These are phyloP conservation scores for Borostomias antarcticus DNA, from an alignment of 2,797 vertebrate genomes.

Conservation along the genomic window DNA sequence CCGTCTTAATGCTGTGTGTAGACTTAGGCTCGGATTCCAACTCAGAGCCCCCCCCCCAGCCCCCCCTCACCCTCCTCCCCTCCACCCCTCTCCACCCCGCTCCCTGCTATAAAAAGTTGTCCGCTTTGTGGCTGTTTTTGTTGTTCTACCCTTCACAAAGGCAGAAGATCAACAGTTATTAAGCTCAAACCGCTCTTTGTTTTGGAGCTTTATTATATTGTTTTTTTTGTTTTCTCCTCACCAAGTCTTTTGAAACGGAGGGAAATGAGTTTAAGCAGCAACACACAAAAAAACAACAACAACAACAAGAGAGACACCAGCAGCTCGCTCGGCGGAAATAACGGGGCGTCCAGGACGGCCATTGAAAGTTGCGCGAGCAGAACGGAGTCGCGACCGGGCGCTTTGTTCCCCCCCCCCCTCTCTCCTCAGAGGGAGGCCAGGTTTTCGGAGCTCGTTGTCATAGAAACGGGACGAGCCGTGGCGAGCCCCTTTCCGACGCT, in stretches of 20 bases:
- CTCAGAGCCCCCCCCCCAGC: conserved; percentile 2
- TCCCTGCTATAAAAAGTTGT: not conserved
- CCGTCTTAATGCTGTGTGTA: conserved; percentile 38
- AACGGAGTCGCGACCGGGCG: conserved; percentile 62
- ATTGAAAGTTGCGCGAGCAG: conserved; percentile 60
- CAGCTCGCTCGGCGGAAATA: conserved; percentile 73
- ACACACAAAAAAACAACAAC: conserved; percentile 54
- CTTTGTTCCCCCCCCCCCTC: conserved; percentile 45
- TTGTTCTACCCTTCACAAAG: conserved; percentile 27
- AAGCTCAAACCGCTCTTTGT: conserved; percentile 39
- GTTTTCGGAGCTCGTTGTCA: conserved; percentile 68
- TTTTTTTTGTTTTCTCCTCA: not conserved
- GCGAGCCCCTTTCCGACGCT: conserved; percentile 50
- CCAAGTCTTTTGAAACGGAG: conserved; percentile 64
- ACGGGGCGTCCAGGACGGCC: conserved; percentile 53
- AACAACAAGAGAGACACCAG: conserved; percentile 56
- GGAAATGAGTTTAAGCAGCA: conserved; percentile 67
- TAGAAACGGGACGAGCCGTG: conserved; percentile 67
- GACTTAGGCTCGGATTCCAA: conserved; percentile 53
- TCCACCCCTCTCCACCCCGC: too few species aligned
- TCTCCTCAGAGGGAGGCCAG: conserved; percentile 24
- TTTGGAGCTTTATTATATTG: conserved; percentile 37
- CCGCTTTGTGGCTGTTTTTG: conserved; percentile 47
- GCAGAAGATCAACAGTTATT: conserved; percentile 40
- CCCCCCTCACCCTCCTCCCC: too few species aligned